Evolutionary conservation across 2,888 invertebrate genomes (phyloP).

Genomic region (Saturnia pavonia): DNA sequence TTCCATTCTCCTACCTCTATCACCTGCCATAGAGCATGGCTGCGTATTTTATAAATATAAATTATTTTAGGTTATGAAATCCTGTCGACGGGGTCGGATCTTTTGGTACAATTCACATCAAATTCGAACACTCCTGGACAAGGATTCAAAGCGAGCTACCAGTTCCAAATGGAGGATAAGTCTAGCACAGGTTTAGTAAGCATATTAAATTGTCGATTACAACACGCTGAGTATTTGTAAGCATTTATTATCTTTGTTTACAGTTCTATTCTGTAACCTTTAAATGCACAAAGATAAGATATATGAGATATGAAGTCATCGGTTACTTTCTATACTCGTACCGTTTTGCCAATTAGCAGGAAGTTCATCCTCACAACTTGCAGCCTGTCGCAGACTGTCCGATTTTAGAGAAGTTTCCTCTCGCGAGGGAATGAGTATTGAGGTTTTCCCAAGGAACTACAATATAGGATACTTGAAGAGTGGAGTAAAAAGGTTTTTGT

Average conservation of each 20-base stretch:
- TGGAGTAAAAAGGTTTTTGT: too few species aligned
- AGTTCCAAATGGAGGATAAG: slow-evolving; percentile 84
- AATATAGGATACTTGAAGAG: too few species aligned
- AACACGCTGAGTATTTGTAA: not conserved
- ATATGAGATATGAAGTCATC: too few species aligned
- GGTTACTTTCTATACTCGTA: too few species aligned
- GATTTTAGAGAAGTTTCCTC: too few species aligned
- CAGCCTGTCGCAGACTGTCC: too few species aligned
- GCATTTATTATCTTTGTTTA: not conserved
- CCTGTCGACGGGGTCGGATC: slow-evolving; percentile 89
- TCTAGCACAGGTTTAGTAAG: slow-evolving; percentile 75
- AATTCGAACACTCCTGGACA: slow-evolving; percentile 90
- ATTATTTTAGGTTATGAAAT: slow-evolving; percentile 87
- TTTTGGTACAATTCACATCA: slow-evolving; percentile 91
- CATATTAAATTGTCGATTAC: slow-evolving; percentile 33
- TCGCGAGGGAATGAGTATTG: too few species aligned
- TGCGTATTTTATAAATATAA: too few species aligned
- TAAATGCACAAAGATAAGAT: not conserved
- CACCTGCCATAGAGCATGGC: not conserved
- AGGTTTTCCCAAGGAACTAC: too few species aligned
- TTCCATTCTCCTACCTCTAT: not conserved
- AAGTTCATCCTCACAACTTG: too few species aligned
- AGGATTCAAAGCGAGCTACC: slow-evolving; percentile 89
- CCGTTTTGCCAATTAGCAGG: too few species aligned
- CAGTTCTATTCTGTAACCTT: not conserved